Evolutionary conservation across 2,888 invertebrate species (phyloP), one percentile per base, ranked within the genome.

Genomic region (Drosophila sordidapex): DNA sequence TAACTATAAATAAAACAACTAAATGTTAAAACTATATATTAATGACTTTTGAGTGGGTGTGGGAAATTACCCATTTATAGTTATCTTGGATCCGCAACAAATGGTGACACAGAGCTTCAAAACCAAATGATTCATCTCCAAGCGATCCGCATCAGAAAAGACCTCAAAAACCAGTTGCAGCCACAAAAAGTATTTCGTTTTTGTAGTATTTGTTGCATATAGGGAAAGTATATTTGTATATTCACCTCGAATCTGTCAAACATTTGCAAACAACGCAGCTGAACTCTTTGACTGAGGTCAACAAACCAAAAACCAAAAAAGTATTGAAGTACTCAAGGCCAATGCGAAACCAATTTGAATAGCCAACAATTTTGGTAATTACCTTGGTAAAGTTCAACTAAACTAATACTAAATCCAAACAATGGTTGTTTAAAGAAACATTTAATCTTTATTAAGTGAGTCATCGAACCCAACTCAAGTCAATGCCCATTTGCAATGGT

Each of bases 1-100:
- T 69, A 81, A 72, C 56, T 63, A 81, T 74, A 79, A 83, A 87
- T 87, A 83, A 87, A 83, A 52, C 62, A 75, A 82, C 74, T 83
- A 74, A 84, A 84, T 87, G 79, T 76, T 82, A 72, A 63, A 53
- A 51, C 15, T 48, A 36, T 43, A 15, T 31, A 29, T 2, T 2
- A 35, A 31, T 31, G 13, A 25, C 4, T 36, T 2, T n/a, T 36
- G 35, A 31, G 27, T 48, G 25, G 25, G 33, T 11, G 4, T 6
- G 46, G 29, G 21, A 48, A 67, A 63, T 35, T 66, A 18, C 35
- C 46, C 73, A 78, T 79, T 43, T 11, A 2, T 21, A 10, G 2
- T 11, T 21, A 2, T 5, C n/a, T 21, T 5, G 21, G 4, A 11
- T 21, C 2, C 21, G 15, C 21, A 21, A 7, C 73, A 88, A 60